Evolutionary conservation across 2,888 invertebrate species (phyloP).

Genomic region (Sinohyriopsis cumingii): DNA sequence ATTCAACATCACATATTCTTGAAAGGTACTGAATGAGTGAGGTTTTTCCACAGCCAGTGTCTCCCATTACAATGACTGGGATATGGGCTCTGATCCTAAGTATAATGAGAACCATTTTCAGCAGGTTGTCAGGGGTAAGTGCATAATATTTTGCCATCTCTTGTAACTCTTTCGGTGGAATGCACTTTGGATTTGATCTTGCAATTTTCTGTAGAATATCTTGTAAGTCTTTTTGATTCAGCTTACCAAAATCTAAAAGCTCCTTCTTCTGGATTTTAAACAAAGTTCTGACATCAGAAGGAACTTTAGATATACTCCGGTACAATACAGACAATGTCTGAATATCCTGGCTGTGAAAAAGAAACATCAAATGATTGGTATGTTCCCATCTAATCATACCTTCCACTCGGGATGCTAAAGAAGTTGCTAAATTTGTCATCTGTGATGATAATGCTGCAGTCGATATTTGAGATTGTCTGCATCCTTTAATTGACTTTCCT

Average conservation of each 20-base stretch:
- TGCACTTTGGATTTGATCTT: constrained; percentile 19
- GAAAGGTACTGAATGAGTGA: constrained; percentile 49
- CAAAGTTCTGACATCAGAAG: constrained; percentile 27
- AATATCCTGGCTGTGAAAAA: constrained; percentile 48
- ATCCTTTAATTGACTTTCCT: constrained; percentile 17
- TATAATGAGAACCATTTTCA: constrained; percentile 54
- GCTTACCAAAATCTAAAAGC: constrained; percentile 22
- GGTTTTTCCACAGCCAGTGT: constrained; percentile 60
- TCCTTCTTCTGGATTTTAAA: constrained; percentile 46
- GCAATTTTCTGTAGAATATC: constrained; percentile 29
- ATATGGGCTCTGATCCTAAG: constrained; percentile 42
- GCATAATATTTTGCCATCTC: constrained; percentile 36
- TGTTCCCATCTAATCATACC: constrained; percentile 54
- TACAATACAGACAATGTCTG: constrained; percentile 45
- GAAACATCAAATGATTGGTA: constrained; percentile 45
- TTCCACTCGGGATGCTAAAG: constrained; percentile 20
- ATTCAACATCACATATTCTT: constrained; percentile 35
- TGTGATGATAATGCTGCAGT: neutral
- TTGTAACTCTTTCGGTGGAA: constrained; percentile 6
- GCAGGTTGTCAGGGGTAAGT: constrained; percentile 51
- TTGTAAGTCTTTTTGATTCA: constrained; percentile 26
- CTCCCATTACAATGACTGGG: constrained; percentile 58
- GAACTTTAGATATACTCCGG: constrained; percentile 31
- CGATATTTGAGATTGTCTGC: constrained; percentile 18
- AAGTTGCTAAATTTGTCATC: no score